These are phyloP conservation scores for Heliconius cydno DNA, from an alignment of 2,888 invertebrate species.

Conservation along the genomic window DNA sequence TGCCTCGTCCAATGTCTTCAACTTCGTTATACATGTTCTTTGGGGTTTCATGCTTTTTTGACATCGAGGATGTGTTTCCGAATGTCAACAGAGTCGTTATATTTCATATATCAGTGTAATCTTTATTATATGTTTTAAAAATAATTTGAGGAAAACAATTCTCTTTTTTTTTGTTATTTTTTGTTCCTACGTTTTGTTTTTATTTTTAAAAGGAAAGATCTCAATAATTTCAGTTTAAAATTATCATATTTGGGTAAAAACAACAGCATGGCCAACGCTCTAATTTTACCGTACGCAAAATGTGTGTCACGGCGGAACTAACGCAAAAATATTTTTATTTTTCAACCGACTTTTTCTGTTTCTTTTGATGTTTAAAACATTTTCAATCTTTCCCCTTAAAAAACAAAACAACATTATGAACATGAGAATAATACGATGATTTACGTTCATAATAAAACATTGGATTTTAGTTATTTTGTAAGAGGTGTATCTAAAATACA, in stretches of 20 bases:
- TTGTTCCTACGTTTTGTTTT: too few species aligned
- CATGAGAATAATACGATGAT: background rate
- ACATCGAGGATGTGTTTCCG: too few species aligned
- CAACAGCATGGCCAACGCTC: constrained; percentile 1
- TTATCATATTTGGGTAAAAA: background rate
- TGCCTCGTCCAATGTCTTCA: too few species aligned
- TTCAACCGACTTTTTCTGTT: background rate
- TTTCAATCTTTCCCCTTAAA: background rate
- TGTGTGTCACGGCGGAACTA: constrained; percentile 6
- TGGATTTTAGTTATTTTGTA: too few species aligned
- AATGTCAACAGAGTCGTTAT: too few species aligned
- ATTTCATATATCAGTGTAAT: too few species aligned
- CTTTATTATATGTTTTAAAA: too few species aligned
- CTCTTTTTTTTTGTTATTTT: background rate
- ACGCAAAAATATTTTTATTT: constrained; percentile 1
- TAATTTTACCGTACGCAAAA: background rate
- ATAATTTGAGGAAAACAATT: background rate
- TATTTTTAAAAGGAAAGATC: background rate
- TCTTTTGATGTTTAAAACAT: background rate
- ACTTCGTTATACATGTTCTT: too few species aligned
- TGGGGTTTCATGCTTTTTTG: too few species aligned
- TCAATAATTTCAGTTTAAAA: background rate
- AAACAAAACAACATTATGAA: constrained; percentile 5
- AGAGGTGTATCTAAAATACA: too few species aligned
- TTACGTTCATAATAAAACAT: background rate